Conservation (phyloP, 1,140 invertebrate genomes). For the Micrasema minimum region DNA sequence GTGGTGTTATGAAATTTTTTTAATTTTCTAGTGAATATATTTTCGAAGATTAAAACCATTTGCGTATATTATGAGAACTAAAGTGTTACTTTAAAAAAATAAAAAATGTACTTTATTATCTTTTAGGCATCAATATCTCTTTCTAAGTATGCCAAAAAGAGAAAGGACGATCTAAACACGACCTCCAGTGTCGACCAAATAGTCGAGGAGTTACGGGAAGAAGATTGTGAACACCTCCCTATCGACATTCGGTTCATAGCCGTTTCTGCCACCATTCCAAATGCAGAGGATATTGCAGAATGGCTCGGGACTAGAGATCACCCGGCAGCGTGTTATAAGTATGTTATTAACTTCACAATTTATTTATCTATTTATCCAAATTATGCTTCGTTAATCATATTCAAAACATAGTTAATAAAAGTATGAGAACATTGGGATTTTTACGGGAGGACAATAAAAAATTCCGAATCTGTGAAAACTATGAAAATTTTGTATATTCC, state of each 20-base stretch:
- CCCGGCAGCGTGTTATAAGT: constrained; percentile 67
- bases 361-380: not conserved
- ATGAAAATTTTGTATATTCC: no score
- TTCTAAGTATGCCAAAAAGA: constrained; percentile 28
- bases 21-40: no score
- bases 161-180: not conserved
- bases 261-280: constrained; percentile 83
- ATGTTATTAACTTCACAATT: constrained; percentile 42
- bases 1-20: no score
- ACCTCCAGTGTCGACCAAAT: not conserved
- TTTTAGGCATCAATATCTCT: constrained; percentile 38
- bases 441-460: no score
- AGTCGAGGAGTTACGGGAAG: constrained; percentile 8
- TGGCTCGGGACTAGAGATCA: constrained; percentile 71
- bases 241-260: constrained; percentile 76
- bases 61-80: no score
- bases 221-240: constrained; percentile 19
- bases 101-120: no score
- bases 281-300: constrained; percentile 78
- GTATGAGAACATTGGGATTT: no score
- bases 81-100: no score
- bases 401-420: no score
- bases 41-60: no score
- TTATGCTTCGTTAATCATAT: no score
- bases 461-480: no score